Evolutionary conservation across 2,113 vertebrate species (phyloP).

Genomic region (Petroica traversi): DNA sequence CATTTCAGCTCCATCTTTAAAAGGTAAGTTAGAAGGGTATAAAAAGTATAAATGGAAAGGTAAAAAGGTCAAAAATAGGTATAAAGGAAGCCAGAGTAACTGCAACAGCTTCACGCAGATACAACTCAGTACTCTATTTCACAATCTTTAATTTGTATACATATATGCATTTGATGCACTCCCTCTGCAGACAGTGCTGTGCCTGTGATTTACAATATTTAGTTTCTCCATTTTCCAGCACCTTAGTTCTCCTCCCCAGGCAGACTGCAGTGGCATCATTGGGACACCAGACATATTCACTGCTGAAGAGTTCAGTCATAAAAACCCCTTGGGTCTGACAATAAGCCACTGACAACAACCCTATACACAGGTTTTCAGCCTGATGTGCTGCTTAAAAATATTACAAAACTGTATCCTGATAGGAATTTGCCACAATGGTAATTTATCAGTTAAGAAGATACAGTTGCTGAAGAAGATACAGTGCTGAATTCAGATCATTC

Average conservation of each 20-base stretch:
- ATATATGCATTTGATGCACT: no score
- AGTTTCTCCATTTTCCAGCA: background rate
- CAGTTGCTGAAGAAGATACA: no score
- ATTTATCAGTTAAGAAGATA: no score
- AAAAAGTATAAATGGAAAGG: background rate
- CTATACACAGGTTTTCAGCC: background rate
- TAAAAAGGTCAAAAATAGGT: background rate
- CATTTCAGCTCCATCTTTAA: background rate
- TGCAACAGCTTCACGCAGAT: background rate
- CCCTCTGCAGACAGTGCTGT: background rate
- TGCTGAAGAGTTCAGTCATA: background rate
- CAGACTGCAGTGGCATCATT: rapidly evolving
- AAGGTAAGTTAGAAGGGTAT: background rate
- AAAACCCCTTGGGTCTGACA: background rate
- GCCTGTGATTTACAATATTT: background rate
- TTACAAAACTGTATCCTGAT: background rate
- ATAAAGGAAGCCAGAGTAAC: background rate
- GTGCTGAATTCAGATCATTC: background rate
- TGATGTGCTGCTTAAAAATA: background rate
- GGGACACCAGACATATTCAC: background rate
- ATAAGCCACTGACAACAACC: background rate
- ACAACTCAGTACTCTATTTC: background rate
- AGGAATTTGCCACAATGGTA: no score
- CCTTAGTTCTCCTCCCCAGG: background rate
- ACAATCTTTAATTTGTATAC: background rate